Base-by-base conservation (phyloP, 2,888 invertebrate genomes). In the Tryphoninae sp. region DNA sequence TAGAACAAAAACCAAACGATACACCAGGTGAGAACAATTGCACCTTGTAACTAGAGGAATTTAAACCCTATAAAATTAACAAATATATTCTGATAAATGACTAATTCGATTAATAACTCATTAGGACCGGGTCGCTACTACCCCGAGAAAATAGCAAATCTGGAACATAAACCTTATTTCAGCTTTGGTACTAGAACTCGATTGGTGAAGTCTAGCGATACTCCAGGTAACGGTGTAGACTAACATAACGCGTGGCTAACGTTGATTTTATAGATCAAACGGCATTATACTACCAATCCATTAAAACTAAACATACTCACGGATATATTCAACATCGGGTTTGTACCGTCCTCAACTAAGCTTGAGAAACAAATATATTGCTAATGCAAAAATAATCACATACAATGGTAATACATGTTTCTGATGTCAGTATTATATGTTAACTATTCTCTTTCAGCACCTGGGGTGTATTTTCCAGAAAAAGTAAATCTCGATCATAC, bases 111-210 rank as follows among this genome's bases (percentile, higher is more conserved):
- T 64, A 76, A 81, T 81, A 71, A 67, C 84, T 84, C 81, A 84
- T 71, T 86, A 89, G 89, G 89, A 82, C 89, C 90, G 77, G 88
- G 85, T 83, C 84, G 84, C 80, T 89, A 89, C 84, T 84, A 84
- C 81, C 90, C 90, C 78, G 88, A 89, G 85, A 89, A 88, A 86
- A 81, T 90, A 86, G 80, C 88, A 88, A 84, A 87, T 86, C 82
- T 90, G 87, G 87, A 87, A 82, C 94, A 92, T 86, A 94, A 95
- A 55, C 96, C 96, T 61, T 94, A 95, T 85, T 96, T 95, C 90
- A 95, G 95, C 59, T 96, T 96, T 90, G 96, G 96, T 88, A 93
- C 94, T 85, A 96, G 95, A 92, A 93, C 94, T 19, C 94, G 94
- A 81, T 92, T 93, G 82, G 94, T 94, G 68, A 94, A 94, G 85